Base-by-base conservation (phyloP, 2,113 vertebrate species). In the Hymenochirus boettgeri region DNA sequence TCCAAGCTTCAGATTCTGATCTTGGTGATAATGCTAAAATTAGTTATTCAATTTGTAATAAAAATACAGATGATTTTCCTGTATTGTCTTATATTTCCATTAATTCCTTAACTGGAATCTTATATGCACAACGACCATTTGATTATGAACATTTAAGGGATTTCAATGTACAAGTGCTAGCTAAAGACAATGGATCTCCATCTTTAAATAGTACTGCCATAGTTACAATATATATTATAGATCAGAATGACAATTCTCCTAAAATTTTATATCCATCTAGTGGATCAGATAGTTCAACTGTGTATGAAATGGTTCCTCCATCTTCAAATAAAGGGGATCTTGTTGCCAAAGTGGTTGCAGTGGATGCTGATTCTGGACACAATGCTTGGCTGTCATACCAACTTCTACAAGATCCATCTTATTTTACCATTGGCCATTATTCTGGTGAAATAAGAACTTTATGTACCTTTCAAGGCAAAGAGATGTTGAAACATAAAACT, bases 41-140 rank as follows among this genome's bases (percentile, higher is more conserved):
- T 57, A 85, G 82, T 22, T 93, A 93, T 58, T 91, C 89, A 55
- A 85, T 95, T 29, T 48, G 75, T 72, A 78, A 86, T 72, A 74
- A 87, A 79, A 61, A 77, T 76, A 56, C 25, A 65, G 79, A 37
- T 76, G 88, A 77, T 75, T 62, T 0, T 65, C 81, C 21, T 75
- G 74, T 83, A 72, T 89, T 22, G 67, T 87, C 85, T 29, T 91
- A 75, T 77, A 18, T 93, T 63, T 92, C 89, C n/a, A 88, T 93
- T 75, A 93, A 93, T 60, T 89, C 91, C 1, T 85, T 91, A 66
- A 92, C 90, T 0, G 91, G 89, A 0, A 71, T 89, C 47, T 79
- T 94, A 0, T 91, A 91, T 33, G 88, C 88, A 0, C 66, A 87
- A 63, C 24, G 71, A 39, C 22, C 70, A 21, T 71, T 73, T 57